Evolutionary conservation across 2,888 invertebrate genomes (phyloP).

Genomic region (Lutraria lutraria): DNA sequence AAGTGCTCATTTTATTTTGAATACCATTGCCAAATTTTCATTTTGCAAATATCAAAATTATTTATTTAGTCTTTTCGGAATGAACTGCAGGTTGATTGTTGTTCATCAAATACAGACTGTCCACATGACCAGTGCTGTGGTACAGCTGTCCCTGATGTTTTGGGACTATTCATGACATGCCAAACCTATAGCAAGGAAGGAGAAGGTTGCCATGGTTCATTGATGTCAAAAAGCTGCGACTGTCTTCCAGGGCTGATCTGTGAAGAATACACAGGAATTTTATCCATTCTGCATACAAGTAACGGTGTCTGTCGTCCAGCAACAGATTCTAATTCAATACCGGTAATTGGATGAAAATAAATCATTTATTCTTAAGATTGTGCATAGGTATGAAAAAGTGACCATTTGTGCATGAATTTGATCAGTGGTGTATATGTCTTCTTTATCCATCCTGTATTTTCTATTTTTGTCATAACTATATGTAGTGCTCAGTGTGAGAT

Average conservation of each 20-base stretch:
- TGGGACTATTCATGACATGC: conserved; percentile 42
- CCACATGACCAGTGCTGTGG: conserved; percentile 59
- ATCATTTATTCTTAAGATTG: background rate
- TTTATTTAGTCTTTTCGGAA: no score
- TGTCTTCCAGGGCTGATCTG: conserved; percentile 47
- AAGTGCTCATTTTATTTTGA: no score
- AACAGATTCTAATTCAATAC: conserved; percentile 5
- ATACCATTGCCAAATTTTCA: no score
- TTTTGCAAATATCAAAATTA: no score
- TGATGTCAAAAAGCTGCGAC: conserved; percentile 44
- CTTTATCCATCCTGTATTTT: no score
- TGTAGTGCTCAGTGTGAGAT: no score
- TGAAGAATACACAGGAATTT: conserved; percentile 44
- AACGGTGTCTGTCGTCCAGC: conserved; percentile 36
- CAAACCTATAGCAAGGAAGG: conserved; percentile 44
- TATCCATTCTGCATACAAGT: conserved; percentile 37
- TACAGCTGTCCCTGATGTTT: conserved; percentile 20
- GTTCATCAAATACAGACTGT: conserved; percentile 47
- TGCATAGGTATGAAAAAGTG: no score
- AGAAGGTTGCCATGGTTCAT: conserved; percentile 50
- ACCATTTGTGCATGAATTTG: no score
- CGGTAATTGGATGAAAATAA: background rate
- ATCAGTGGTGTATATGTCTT: no score
- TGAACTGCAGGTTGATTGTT: conserved; percentile 15
- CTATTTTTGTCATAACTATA: no score